Evolutionary conservation across 2,797 vertebrate genomes (phyloP).

Genomic region (Leptoclinus maculatus): DNA sequence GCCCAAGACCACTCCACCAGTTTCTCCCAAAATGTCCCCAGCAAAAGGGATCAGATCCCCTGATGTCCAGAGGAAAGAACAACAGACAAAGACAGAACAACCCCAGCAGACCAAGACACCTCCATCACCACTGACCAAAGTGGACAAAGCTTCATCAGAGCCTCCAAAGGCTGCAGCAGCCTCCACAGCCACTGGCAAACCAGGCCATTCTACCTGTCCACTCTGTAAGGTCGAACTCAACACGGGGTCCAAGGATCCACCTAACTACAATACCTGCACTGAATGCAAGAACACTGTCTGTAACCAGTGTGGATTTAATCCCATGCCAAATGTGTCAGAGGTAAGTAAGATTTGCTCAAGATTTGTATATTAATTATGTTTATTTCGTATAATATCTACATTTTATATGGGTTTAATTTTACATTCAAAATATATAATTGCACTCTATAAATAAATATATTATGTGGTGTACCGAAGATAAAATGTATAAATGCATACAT

Average conservation of each 20-base stretch:
- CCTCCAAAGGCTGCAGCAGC: conserved; percentile 46
- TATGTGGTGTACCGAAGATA: background rate
- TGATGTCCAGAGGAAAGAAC: conserved; percentile 54
- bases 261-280: conserved; percentile 93
- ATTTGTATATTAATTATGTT: background rate
- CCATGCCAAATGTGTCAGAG: conserved; percentile 88
- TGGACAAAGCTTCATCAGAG: conserved; percentile 49
- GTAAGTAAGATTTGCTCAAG: conserved; percentile 81
- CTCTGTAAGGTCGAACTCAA: conserved; percentile 92
- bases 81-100: conserved; percentile 16
- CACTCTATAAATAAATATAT: background rate
- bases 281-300: conserved; percentile 93
- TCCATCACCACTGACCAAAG: conserved; percentile 51
- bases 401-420: background rate
- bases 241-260: conserved; percentile 84
- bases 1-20: conserved; percentile 75
- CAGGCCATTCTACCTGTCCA: conserved; percentile 81
- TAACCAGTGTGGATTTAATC: conserved; percentile 97
- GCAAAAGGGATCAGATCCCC: conserved; percentile 76
- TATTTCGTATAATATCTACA: background rate
- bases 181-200: conserved; percentile 81
- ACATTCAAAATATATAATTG: background rate
- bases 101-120: conserved; percentile 78
- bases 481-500: background rate
- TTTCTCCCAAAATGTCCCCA: conserved; percentile 77